These are phyloP conservation scores for Autographa pulchrina DNA, from an alignment of 2,888 invertebrate genomes.

Conservation along the genomic window DNA sequence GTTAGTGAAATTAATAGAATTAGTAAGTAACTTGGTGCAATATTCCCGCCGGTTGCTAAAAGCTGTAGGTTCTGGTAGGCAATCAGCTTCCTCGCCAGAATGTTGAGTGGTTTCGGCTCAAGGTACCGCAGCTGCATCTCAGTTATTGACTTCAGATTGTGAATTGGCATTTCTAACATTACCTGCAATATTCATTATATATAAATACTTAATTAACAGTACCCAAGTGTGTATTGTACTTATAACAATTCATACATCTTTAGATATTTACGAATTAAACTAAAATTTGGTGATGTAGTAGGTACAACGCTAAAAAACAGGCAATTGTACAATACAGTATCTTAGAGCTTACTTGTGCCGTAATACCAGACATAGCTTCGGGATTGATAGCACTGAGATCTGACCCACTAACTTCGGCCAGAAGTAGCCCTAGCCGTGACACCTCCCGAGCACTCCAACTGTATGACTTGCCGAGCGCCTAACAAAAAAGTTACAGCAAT, in stretches of 20 bases:
- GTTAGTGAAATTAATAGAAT: background rate
- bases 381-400: constrained; percentile 79
- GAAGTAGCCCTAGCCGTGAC: constrained; percentile 77
- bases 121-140: constrained; percentile 74
- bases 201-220: too few relatives aligned
- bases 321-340: too few relatives aligned
- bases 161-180: constrained; percentile 74
- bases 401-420: constrained; percentile 77
- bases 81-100: constrained; percentile 74
- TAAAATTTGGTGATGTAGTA: too few relatives aligned
- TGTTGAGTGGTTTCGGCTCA: constrained; percentile 72
- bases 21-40: background rate
- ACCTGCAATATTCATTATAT: constrained; percentile 66
- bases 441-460: constrained; percentile 84
- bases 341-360: constrained; percentile 72
- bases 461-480: constrained; percentile 83
- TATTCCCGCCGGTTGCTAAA: background rate
- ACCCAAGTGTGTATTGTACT: too few relatives aligned
- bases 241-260: too few relatives aligned
- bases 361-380: constrained; percentile 79
- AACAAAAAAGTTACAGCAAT: constrained; percentile 55
- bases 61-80: constrained; percentile 60
- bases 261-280: too few relatives aligned
- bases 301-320: too few relatives aligned
- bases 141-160: constrained; percentile 71